A percentile compares a stretch with the other conserved stretches of the same genome.
Conservation (phyloP, 2,888 invertebrate genomes). For the Caenorhabditis sp. region DNA sequence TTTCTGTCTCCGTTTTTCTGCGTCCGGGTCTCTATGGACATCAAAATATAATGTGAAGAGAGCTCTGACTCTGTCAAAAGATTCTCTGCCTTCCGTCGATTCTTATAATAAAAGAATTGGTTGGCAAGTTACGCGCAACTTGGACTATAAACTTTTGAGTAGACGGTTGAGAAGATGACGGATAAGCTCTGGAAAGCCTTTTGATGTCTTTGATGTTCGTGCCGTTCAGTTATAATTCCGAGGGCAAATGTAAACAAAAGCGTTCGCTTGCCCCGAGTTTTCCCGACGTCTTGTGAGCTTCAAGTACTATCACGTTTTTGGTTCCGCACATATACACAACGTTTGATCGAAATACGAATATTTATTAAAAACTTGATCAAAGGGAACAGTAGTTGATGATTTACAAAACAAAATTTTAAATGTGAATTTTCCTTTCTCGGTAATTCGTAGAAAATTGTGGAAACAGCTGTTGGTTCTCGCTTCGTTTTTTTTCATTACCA, state of each 20-base stretch:
- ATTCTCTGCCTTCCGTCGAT: too few species aligned
- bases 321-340: constrained; percentile 31
- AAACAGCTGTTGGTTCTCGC: too few species aligned
- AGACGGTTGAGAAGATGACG: constrained; percentile 4
- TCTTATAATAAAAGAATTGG: too few species aligned
- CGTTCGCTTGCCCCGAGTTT: constrained; percentile 19
- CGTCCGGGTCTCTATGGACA: neutral
- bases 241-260: constrained; percentile 57
- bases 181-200: neutral
- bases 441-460: too few species aligned
- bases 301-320: constrained; percentile 63
- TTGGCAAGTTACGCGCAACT: too few species aligned
- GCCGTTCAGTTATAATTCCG: constrained; percentile 55
- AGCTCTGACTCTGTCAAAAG: neutral
- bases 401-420: too few species aligned
- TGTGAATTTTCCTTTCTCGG: too few species aligned
- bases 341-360: neutral
- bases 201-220: constrained; percentile 52
- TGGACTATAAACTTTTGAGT: neutral
- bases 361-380: neutral
- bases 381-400: too few species aligned
- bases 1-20: constrained; percentile 8
- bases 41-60: constrained; percentile 14
- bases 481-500: neutral
- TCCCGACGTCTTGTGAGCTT: constrained; percentile 47